Base-by-base conservation (phyloP, 2,888 invertebrate species). In the Papilio elwesi region DNA sequence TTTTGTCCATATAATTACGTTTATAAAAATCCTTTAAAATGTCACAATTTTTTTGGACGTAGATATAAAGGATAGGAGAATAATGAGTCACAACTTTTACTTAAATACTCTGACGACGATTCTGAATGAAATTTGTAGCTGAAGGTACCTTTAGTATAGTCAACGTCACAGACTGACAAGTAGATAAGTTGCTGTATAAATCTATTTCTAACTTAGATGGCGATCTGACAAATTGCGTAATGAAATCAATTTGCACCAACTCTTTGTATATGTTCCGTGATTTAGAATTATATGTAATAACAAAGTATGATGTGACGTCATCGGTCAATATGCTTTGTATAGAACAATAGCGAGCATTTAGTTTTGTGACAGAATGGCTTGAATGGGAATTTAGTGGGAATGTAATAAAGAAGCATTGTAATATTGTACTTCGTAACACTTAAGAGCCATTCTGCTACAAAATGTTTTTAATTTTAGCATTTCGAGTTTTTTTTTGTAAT, bases 341-440 rank as follows among this genome's bases (percentile, higher is more conserved):
- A 68, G 78, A 82, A 80, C 80, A 82, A 82, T 83, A 81, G 80
- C 76, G 77, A 85, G 90, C 91, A 90, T 91, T 91, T 91, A 90
- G 80, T 89, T 87, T 87, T 87, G 83, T 87, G 89, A 81, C 87
- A 86, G 87, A 88, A 86, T 86, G 87, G 85, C 83, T 75, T 53
- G 57, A 38, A 38, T 38, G n/a, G 26, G 26, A 26, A 7, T 43
- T 43, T 43, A 62, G 10, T 15, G 10, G 68, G 66, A 71, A 79
- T 83, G 80, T 81, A 82, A 84, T 84, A 83, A 79, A 76, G 76
- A 77, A 80, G n/a, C n/a, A n/a, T n/a, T 71, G 6, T 43, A 43
- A 43, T 71, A 80, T 77, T 75, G 79, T 71, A 76, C 67, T 75
- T 68, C 71, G 67, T 62, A 70, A 77, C 74, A 77, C 75, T 82